Base-by-base conservation (phyloP, 2,888 invertebrate genomes). In the Catocala nupta region DNA sequence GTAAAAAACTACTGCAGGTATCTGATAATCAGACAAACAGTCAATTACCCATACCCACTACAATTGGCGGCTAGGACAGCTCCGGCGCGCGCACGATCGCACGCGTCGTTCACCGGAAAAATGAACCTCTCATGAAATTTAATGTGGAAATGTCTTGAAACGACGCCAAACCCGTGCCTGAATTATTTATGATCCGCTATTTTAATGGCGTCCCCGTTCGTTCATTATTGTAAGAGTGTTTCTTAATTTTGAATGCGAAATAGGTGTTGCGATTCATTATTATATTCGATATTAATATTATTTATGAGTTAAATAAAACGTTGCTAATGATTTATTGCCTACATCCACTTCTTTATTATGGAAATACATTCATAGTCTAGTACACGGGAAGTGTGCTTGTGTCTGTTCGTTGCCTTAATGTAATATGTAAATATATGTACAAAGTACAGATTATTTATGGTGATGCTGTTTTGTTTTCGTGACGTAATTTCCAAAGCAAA, bases 101-200 rank as follows among this genome's bases (percentile, higher is more conserved):
- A 77, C 76, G 81, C 82, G 80, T 80, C 82, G 78, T 78, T 81
- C 83, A 76, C 82, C 86, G 89, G 91, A 93, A 93, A 94, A 93
- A 92, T 92, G 90, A 90, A 90, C 86, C 84, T 88, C 92, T 93
- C 93, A 92, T 93, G 93, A 93, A 94, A 93, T 92, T 93, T 93
- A 91, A 93, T 92, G 93, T 92, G 88, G 87, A 92, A 92, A 92
- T 91, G 89, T 91, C 92, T 93, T 94, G 93, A 93, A 93, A 90
- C 92, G 88, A 88, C 86, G 94, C 94, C 93, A 94, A 93, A 92
- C 88, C 92, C 82, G 81, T 82, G 86, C 78, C 82, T 93, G 93
- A 92, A 93, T 94, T 93, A 93, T 93, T 93, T 92, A 93, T 93
- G 89, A 90, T 85, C 83, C 83, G 90, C 90, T 90, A 92, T 92